Percentiles rank a stretch among this genome's conserved stretches.
phyloP scores from a whole-genome alignment of 2,888 invertebrate genomes.

The Yponomeuta evonymella region DNA sequence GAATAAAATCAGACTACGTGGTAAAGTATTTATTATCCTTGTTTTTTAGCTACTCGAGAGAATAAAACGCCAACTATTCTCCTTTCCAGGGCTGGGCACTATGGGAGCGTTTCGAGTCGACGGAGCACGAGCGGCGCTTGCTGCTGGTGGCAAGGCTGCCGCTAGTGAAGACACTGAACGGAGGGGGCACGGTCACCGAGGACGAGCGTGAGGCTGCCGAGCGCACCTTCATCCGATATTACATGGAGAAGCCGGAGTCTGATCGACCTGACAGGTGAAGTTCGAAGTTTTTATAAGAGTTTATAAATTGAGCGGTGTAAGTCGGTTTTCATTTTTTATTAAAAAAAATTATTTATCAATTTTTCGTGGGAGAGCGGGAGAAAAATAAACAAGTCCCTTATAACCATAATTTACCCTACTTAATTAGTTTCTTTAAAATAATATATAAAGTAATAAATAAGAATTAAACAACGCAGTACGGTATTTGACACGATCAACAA shows the following conservation, averaged over 20 bases:
- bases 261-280: constrained; percentile 86
- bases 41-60: background rate
- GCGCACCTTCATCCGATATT: constrained; percentile 93
- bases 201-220: constrained; percentile 95
- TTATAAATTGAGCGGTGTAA: too few relatives aligned
- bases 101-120: constrained; percentile 87
- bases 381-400: too few relatives aligned
- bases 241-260: constrained; percentile 90
- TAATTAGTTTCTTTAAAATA: too few relatives aligned
- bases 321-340: too few relatives aligned
- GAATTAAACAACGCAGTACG: too few relatives aligned
- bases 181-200: constrained; percentile 87
- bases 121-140: constrained; percentile 92
- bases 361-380: too few relatives aligned
- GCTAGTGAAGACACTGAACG: constrained; percentile 89
- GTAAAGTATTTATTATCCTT: too few relatives aligned
- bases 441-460: too few relatives aligned
- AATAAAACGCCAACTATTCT: background rate
- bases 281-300: background rate
- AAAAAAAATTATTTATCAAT: too few relatives aligned
- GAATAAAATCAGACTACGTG: too few relatives aligned
- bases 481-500: too few relatives aligned
- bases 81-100: constrained; percentile 79
- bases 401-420: too few relatives aligned
- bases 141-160: constrained; percentile 92